Evolutionary conservation across 1,140 invertebrate genomes (phyloP), one percentile per base, ranked within the genome.

Genomic region (Brachionus koreanus): DNA sequence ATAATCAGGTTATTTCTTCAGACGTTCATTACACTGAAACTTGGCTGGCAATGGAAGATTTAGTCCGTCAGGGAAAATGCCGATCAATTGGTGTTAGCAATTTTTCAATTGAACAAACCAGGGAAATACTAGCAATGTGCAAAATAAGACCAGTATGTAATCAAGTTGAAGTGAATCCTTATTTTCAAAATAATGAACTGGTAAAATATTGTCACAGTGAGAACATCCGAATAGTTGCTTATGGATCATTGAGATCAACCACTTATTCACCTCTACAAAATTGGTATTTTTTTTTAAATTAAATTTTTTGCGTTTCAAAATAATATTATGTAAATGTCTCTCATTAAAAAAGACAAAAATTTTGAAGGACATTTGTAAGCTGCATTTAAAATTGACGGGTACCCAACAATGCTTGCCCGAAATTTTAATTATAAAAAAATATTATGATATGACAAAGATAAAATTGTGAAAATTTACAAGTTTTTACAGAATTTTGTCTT

Each of bases 161-260:
- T 84, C 88, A 89, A 84, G 87, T 87, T 49, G 88, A 89, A 84
- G 88, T 88, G 76, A 87, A 89, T 84, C 88, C 89, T 3, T 89
- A 86, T 84, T 87, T 88, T 77, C 86, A 88, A 83, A 88, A 86
- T 10, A 84, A 82, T 37, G 83, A 85, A 29, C 75, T 89, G 3
- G 72, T 84, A 33, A 39, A 85, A 6, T 89, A 84, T 79, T 89
- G 89, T 76, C 39, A 84, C 46, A 86, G 87, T 6, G 84, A 87
- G 43, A 85, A 85, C 35, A 87, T 88, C 16, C 25, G 16, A 57
- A 77, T 77, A 19, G 52, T 61, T 10, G 75, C 75, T 61, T 77
- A 77, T 33, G 46, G 46, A 16, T 52, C 75, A 0, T 57, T 77
- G 13, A 61, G 75, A 29, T 74, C 69, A 5, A 74, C 69, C 7